Conservation (phyloP, 2,888 invertebrate species). For the Tetropium fuscum region DNA sequence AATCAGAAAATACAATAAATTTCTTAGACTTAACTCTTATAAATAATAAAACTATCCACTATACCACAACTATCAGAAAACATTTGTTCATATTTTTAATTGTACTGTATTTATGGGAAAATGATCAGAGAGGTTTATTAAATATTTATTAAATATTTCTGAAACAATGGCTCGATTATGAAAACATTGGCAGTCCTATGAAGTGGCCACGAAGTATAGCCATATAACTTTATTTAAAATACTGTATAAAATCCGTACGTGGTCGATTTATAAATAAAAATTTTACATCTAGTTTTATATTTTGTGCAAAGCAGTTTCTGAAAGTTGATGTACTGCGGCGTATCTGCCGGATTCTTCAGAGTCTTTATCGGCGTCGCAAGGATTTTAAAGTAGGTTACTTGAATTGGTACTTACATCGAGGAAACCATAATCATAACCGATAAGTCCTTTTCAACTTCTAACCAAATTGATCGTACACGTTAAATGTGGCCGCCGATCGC, state of each 20-base stretch:
- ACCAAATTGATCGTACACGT: constrained; percentile 22
- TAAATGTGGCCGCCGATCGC: constrained; percentile 8
- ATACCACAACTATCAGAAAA: too few relatives aligned
- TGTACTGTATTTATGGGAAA: too few relatives aligned
- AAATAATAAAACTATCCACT: too few relatives aligned
- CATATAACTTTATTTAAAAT: constrained; percentile 11
- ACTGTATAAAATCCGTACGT: constrained; percentile 20
- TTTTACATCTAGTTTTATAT: constrained; percentile 24
- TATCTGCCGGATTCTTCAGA: constrained; percentile 44
- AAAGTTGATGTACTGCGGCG: constrained; percentile 46
- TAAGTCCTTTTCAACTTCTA: constrained; percentile 45
- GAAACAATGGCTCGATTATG: too few relatives aligned
- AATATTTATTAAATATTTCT: too few relatives aligned
- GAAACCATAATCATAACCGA: constrained; percentile 52
- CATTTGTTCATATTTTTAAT: too few relatives aligned
- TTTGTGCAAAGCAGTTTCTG: constrained; percentile 32
- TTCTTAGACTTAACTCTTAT: too few relatives aligned
- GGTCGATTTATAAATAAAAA: constrained; percentile 12
- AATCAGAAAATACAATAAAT: too few relatives aligned
- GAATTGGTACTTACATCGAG: constrained; percentile 49
- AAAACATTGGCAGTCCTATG: too few relatives aligned
- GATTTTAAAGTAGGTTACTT: constrained; percentile 51
- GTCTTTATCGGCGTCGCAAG: constrained; percentile 46
- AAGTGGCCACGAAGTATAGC: too few relatives aligned
- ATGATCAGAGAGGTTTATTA: too few relatives aligned